Evolutionary conservation across 2,113 vertebrate species (phyloP), one percentile per base, ranked within the genome.

Genomic region (Gallinago jamesoni): DNA sequence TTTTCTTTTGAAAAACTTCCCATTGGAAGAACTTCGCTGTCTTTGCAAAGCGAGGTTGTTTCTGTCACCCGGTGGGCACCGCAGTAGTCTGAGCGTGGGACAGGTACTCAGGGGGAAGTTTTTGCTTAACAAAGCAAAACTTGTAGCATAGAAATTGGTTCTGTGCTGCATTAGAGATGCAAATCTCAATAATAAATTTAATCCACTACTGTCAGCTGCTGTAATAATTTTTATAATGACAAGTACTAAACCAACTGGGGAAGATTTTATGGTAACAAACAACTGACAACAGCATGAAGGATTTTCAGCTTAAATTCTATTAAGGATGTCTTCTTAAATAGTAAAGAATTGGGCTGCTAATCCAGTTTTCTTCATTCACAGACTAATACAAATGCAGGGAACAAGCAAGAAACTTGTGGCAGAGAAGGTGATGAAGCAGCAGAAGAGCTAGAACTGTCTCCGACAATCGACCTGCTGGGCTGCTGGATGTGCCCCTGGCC

Each of bases 401-500:
- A 33, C 25, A 8, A 64, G n/a, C 23, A n/a, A 28, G 12, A 98
- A 96, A 73, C 74, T 91, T 39, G 97, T 96, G 20, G 97, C 96
- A 50, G 64, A 89, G 33, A 97, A 95, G 50, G 75, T 70, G 2
- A 28, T 84, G 2, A 79, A 89, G 55, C 21, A 35, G 97, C 94
- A 86, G 62, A 94, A 31, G 97, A 98, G 11, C 31, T 90, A 24
- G 96, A 92, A 3, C 97, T 66, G 74, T 95, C 25, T 67, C 67
- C 17, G 53, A 62, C 5, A 98, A 98, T 37, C 74, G 77, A 74
- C 57, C 95, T 4, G 93, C 96, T 30, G 82, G 89, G 12, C 96
- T 92, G 43, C 76, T 59, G 47, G 98, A 98, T n/a, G 93, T 97
- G 10, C 97, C 98, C 97, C 98, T 3, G 97, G 98, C 94, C 98